Evolutionary conservation across 2,797 vertebrate genomes (phyloP), one percentile per base, ranked within the genome.

Genomic region (Catostomus latipinnis): DNA sequence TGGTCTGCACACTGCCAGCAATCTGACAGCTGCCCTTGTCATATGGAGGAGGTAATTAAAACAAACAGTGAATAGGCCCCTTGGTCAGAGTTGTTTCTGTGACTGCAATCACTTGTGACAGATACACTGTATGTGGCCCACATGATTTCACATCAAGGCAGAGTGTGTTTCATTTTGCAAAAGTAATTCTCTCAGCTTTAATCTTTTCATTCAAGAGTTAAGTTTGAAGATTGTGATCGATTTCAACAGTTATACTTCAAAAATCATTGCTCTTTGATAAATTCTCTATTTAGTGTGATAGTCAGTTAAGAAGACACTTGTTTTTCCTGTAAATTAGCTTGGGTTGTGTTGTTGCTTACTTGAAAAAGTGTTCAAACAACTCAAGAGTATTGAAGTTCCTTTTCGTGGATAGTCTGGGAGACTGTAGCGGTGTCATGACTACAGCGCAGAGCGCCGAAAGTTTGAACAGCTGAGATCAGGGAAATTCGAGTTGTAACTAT

Each of bases 41-140:
- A 85, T 81, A 74, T 68, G 78, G 65, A 54, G 74, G 48, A 66
- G 74, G 52, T 83, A 82, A 83, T 80, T 76, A 75, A 80, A 71
- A 71, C 77, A 80, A 76, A 80, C 82, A 80, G 77, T 65, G 56
- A 74, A 84, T 45, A 45, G 70, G 69, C 43, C 81, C 60, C 46
- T 16, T 63, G 76, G 69, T 83, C 82, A 60, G 72, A 34, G 22
- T 62, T 75, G 61, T 45, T 43, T 62, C 69, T 58, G 34, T 83
- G 80, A 83, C 74, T 76, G 78, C 75, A 82, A 74, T 74, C 57
- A 63, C 70, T 52, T 43, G 71, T 80, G 63, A 82, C 76, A 80
- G 81, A 18, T 80, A 70, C 49, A 52, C 69, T 8, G 53, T 45
- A 61, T 50, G 14, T 10, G 63, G 14, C 50, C 34, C 60, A 63